Evolutionary conservation across 2,113 vertebrate genomes (phyloP), one percentile per base, ranked within the genome.

Genomic region (Condylura cristata): DNA sequence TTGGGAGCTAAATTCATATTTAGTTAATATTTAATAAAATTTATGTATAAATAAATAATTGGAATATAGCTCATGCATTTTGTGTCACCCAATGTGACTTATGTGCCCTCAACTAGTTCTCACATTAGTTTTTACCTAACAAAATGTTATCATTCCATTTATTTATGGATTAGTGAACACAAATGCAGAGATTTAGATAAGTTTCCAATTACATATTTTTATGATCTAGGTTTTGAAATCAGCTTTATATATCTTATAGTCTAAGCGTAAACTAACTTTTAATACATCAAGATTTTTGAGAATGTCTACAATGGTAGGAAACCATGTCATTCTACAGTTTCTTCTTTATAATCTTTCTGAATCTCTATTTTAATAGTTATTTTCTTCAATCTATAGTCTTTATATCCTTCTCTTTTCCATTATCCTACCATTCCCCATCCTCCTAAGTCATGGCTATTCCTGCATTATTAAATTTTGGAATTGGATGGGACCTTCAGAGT

Each of bases 381-480:
- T 83, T 82, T 87, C 5, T 80, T 75, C 34, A 88, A 44, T 9
- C 1, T 68, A 17, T n/a, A 84, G 30, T 66, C 18, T 53, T 86
- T 60, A 14, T 80, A 78, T 92, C 8, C 14, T 82, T 72, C 22
- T 75, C 74, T 22, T 76, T 89, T 83, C 30, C 26, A 58, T 28
- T 60, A 60, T 60, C 78, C 44, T 51, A 80, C 30, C 74, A 60
- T 17, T 86, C 12, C 12, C 37, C 1, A 20, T n/a, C 14, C 12
- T 91, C 20, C 26, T 32, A 81, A 58, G 14, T 37, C 41, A 68
- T 89, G 32, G 24, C 63, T 91, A 75, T 89, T 70, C n/a, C 84
- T 89, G 72, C 20, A 84, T 94, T 72, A 95, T 96, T 96, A 96
- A 89, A 87, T 92, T 53, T 86, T 95, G 39, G 81, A 92, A 95